phyloP scores from a whole-genome alignment of 2,797 vertebrate species.

The Rhinoraja longicauda region DNA sequence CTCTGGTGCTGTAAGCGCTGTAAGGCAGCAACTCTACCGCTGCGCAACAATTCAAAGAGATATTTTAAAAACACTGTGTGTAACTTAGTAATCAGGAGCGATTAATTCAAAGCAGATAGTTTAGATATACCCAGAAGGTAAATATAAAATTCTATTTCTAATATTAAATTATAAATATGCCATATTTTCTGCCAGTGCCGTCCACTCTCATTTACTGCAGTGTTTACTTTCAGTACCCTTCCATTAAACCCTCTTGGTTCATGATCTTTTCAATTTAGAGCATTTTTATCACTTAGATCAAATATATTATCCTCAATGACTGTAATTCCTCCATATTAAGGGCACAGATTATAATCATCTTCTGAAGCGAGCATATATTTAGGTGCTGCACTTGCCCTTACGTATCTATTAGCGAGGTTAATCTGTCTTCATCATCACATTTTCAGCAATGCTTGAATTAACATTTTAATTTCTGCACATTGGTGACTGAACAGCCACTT shows the following conservation, averaged over 20 bases:
- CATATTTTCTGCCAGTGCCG: neutral
- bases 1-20: no score
- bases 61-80: neutral
- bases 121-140: neutral
- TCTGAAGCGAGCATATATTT: constrained; percentile 26
- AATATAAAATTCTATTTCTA: neutral
- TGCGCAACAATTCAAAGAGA: neutral
- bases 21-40: no score
- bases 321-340: constrained; percentile 35
- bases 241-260: constrained; percentile 31
- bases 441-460: constrained; percentile 29
- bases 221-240: neutral
- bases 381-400: constrained; percentile 17
- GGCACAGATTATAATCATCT: constrained; percentile 34
- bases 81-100: neutral
- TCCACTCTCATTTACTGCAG: neutral
- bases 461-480: constrained; percentile 35
- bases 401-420: constrained; percentile 30
- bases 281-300: constrained; percentile 24
- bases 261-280: constrained; percentile 34
- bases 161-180: neutral
- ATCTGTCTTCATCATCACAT: constrained; percentile 3
- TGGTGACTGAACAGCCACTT: constrained; percentile 33
- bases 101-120: neutral
- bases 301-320: constrained; percentile 33